Base-by-base conservation (phyloP, 2,888 invertebrate species). In the Orthosia incerta region DNA sequence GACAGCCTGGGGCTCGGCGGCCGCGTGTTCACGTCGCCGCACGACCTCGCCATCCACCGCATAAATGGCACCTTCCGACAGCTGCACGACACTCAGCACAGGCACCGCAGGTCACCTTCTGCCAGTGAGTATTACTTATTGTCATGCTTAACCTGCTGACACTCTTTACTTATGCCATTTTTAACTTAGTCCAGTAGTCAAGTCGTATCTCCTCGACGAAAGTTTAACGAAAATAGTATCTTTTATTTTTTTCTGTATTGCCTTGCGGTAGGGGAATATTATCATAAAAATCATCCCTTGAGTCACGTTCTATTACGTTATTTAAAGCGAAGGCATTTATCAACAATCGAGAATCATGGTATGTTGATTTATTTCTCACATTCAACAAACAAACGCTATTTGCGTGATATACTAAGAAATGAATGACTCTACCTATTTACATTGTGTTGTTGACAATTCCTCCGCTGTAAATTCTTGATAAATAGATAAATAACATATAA, bases 1-100 rank as follows among this genome's bases (percentile, higher is more conserved):
- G 97, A 97, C 86, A 97, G 96, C 86, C 91, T 97, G 26, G 97
- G 97, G 0, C 93, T 97, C n/a, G 97, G 97, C 0, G 97, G 97
- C 16, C 93, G 97, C 12, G 97, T 97, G 82, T 97, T 97, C 89
- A 95, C 93, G 57, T 96, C 96, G 0, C 95, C 96, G 0, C 97
- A 97, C 81, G 96, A 95, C 89, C 90, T 97, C 69, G 94, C 96
- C 16, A 89, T 96, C 23, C 97, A 97, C 86, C 93, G 95, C 64
- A 92, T 96, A 82, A 97, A 97, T 85, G 97, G 97, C 50, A 94
- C 96, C 31, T 97, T 97, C 89, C 90, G 89, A 12, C 96, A 96
- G 76, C 89, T 97, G 31, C 97, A 97, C 87, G 97, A 97, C 82
- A 92, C 90, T 0, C 92, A 94, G 71, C 96, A 96, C 76, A 91